phyloP scores from a whole-genome alignment of 2,113 vertebrate species.

The Oryctolagus cuniculus region DNA sequence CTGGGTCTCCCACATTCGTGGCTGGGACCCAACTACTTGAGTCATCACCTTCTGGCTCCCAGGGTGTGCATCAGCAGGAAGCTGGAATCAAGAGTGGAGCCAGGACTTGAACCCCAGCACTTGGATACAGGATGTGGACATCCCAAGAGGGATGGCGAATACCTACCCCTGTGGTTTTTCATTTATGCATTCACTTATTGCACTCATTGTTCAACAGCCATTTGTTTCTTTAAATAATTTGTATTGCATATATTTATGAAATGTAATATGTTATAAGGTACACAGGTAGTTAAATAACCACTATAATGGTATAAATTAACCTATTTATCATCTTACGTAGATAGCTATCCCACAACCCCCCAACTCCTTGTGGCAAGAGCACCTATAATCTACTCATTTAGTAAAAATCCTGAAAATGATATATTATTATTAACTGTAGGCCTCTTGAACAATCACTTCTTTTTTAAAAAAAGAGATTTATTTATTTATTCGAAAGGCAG shows the following conservation, averaged over 20 bases:
- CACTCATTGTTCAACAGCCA: neutral
- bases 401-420: neutral
- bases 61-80: too few relatives aligned
- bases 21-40: too few relatives aligned
- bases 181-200: neutral
- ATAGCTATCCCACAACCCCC: too few relatives aligned
- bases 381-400: slow-evolving; percentile 3
- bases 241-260: neutral
- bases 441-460: neutral
- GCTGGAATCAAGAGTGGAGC: too few relatives aligned
- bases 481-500: too few relatives aligned
- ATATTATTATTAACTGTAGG: neutral
- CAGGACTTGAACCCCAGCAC: too few relatives aligned
- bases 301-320: neutral
- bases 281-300: neutral
- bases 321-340: neutral
- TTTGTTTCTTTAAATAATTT: neutral
- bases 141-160: too few relatives aligned
- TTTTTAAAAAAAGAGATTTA: neutral
- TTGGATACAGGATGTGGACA: too few relatives aligned
- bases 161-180: neutral
- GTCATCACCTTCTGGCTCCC: too few relatives aligned
- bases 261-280: neutral
- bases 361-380: neutral
- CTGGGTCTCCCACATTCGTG: too few relatives aligned